phyloP scores from a whole-genome alignment of 1,140 invertebrate species.

The Lethrus apterus region DNA sequence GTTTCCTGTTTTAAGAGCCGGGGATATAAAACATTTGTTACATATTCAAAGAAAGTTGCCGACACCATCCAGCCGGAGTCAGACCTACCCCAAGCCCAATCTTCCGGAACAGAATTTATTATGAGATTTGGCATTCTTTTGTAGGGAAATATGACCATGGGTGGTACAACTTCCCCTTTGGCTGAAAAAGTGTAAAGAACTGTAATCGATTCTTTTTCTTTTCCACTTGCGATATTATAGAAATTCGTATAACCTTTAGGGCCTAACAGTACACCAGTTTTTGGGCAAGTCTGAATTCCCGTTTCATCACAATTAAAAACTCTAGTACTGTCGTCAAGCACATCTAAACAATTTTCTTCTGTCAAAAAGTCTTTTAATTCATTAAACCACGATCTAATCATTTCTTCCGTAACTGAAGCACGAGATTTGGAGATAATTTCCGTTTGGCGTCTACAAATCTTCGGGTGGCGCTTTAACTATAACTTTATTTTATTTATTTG shows the following conservation, averaged over 20 bases:
- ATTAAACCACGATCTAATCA: conserved; percentile 9
- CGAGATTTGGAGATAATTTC: conserved; percentile 7
- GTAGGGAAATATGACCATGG: conserved; percentile 32
- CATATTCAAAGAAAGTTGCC: conserved; percentile 41
- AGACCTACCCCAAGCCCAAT: conserved; percentile 35
- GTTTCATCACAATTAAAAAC: conserved; percentile 32
- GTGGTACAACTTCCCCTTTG: conserved; percentile 23
- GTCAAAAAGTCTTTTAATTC: conserved; percentile 5
- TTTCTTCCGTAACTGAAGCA: conserved; percentile 13
- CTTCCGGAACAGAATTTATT: conserved; percentile 28
- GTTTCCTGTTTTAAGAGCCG: conserved; percentile 34
- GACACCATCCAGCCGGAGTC: conserved; percentile 40
- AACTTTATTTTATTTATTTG: too few species aligned
- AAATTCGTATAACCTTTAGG: conserved; percentile 28
- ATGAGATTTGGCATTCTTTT: conserved; percentile 25
- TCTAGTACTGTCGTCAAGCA: conserved; percentile 16
- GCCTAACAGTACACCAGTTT: conserved; percentile 29
- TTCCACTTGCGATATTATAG: conserved; percentile 25
- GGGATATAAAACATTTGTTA: conserved; percentile 36
- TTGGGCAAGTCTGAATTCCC: conserved; percentile 28
- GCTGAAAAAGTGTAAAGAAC: conserved; percentile 20
- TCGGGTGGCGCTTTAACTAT: conserved; percentile 8
- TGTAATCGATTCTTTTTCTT: conserved; percentile 34
- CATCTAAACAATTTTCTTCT: conserved; percentile 2
- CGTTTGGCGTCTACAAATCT: conserved; percentile 7